Conservation (phyloP, 2,113 vertebrate genomes). For the Acinonyx jubatus region DNA sequence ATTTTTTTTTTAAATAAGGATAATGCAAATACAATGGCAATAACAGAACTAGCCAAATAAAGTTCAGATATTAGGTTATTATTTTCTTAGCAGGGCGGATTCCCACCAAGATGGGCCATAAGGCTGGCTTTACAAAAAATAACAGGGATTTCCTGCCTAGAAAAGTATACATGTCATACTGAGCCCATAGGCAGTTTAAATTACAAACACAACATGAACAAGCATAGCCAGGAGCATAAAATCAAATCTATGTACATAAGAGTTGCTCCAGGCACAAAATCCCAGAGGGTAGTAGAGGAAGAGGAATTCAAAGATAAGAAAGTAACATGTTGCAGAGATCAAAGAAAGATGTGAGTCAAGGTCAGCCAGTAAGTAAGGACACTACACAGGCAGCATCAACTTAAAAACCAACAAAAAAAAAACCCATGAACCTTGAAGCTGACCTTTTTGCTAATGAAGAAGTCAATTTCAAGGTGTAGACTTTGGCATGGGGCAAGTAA, state of each 20-base stretch:
- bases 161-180: background rate
- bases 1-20: background rate
- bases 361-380: background rate
- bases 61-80: background rate
- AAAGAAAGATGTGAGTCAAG: background rate
- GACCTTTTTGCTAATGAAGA: background rate
- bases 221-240: background rate
- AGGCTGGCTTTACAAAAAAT: background rate
- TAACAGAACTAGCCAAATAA: background rate
- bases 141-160: slow-evolving; percentile 5
- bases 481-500: background rate
- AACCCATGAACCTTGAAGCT: background rate
- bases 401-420: background rate
- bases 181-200: slow-evolving; percentile 33
- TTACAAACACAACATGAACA: slow-evolving; percentile 49
- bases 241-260: background rate
- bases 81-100: background rate
- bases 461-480: background rate
- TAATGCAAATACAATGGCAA: background rate
- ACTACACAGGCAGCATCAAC: background rate
- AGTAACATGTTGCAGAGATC: background rate
- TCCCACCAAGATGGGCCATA: background rate
- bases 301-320: background rate
- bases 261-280: background rate
- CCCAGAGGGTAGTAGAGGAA: background rate